Base-by-base conservation (phyloP, 1,140 invertebrate genomes). In the Drosophila tropicalis region DNA sequence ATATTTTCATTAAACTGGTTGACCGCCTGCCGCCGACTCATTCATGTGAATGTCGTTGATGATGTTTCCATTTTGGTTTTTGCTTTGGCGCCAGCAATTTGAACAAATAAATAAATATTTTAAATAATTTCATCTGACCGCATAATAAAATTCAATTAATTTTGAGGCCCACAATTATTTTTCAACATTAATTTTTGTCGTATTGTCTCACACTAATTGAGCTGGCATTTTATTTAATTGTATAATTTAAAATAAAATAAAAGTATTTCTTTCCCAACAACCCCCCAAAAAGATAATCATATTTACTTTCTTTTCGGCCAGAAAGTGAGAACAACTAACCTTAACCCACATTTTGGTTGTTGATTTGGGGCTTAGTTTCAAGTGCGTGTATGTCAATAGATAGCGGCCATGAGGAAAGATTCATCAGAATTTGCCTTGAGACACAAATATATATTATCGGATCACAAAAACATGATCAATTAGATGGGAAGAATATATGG, bases 281-380 rank as follows among this genome's bases (percentile, higher is more conserved):
- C 66, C 56, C 66, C 56, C 62, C 19, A 9, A 60, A 34, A 56
- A 84, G 82, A 72, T 70, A 62, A 76, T 17, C 13, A 19, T 56
- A 70, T 80, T 73, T 57, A 74, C 78, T 86, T 81, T 82, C 74
- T 79, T 76, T 75, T 75, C 41, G 44, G 36, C 44, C 15, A 54
- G 65, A 58, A 69, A 34, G 65, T 56, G 63, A 70, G 51, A 69
- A 81, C 68, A 68, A 67, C 81, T 78, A 87, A 71, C 76, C 82
- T 83, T 83, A 87, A 86, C 82, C 82, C 67, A 86, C 82, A 87
- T 83, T 54, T 55, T 51, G 51, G 3, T 64, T 47, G 41, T 39
- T 72, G 7, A 56, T 72, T 72, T 62, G 55, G 68, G 62, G 51
- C 61, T 57, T 66, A 70, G 51, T 58, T 41, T 29, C 39, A 40